Evolutionary conservation across 2,113 vertebrate species (phyloP).

Genomic region (Sebastes schlegelii): DNA sequence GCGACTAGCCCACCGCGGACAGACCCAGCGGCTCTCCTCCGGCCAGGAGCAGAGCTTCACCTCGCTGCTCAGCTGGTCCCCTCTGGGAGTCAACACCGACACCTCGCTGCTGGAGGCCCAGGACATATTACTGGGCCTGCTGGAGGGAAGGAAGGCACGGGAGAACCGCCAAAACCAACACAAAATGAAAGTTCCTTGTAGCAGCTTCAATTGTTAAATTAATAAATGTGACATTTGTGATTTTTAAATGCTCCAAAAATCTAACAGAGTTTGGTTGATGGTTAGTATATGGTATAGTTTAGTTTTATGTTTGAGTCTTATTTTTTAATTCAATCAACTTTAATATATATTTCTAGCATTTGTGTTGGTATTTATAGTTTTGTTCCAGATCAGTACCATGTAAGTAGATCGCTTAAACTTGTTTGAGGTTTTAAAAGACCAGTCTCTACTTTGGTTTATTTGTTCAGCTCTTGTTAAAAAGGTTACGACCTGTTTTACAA

Average conservation of each 20-base stretch:
- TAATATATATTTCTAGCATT: neutral
- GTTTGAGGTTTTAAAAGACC: neutral
- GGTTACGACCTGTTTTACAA: conserved; percentile 13
- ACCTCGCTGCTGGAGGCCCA: too few relatives aligned
- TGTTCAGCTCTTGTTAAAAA: conserved; percentile 4
- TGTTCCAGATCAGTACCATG: neutral
- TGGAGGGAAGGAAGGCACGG: too few relatives aligned
- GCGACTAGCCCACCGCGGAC: too few relatives aligned
- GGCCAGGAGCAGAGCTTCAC: too few relatives aligned
- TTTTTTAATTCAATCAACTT: neutral
- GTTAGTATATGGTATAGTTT: neutral
- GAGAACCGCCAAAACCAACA: neutral
- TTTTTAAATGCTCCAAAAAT: neutral
- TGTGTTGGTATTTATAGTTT: neutral
- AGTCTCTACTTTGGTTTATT: neutral
- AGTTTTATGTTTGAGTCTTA: neutral
- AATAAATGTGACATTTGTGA: neutral
- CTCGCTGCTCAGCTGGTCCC: too few relatives aligned
- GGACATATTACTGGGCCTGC: too few relatives aligned
- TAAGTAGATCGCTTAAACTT: neutral
- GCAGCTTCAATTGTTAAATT: neutral
- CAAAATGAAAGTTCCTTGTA: neutral
- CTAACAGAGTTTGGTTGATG: neutral
- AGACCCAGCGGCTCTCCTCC: too few relatives aligned
- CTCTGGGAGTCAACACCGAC: too few relatives aligned